These are phyloP conservation scores for Oxystoma pomonae DNA, from an alignment of 2,888 invertebrate species.

Conservation along the genomic window DNA sequence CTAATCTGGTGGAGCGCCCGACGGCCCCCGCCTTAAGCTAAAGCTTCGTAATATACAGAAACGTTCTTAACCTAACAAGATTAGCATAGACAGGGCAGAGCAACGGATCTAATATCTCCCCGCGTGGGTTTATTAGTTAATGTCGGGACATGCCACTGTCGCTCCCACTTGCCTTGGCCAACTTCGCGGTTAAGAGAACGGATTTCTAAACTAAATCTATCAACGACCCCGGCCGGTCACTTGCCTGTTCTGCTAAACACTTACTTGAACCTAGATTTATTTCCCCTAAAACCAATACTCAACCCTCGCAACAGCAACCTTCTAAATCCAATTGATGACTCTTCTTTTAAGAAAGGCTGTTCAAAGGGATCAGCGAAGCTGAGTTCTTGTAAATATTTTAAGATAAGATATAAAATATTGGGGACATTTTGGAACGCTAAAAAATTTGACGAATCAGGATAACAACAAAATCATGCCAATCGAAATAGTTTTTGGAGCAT, in stretches of 20 bases:
- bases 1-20: conserved; percentile 61
- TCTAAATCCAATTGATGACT: too few species aligned
- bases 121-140: conserved; percentile 37
- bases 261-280: not conserved
- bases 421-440: too few species aligned
- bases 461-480: too few species aligned
- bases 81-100: conserved; percentile 63
- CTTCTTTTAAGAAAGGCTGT: too few species aligned
- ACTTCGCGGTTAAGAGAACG: not conserved
- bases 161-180: conserved; percentile 27
- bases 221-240: not conserved
- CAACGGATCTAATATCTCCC: conserved; percentile 42
- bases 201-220: not conserved
- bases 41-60: conserved; percentile 67
- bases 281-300: too few species aligned
- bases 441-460: too few species aligned
- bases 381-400: too few species aligned
- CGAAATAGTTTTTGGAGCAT: too few species aligned
- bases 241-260: not conserved
- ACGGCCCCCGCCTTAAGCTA: conserved; percentile 43
- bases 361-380: too few species aligned
- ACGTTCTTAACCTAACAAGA: conserved; percentile 71
- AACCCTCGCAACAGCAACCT: too few species aligned
- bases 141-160: conserved; percentile 24
- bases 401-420: too few species aligned